Percentiles rank a stretch among this genome's conserved stretches.
Evolutionary conservation across 2,113 vertebrate species (phyloP).

Genomic region (Bos taurus): ARS-UCD2.0 NC_037344.1:53970501-53971000

Average conservation of each 20-base stretch:
- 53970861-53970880: not conserved
- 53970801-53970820: conserved; percentile 15
- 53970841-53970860: conserved; percentile 69
- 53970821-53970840: conserved; percentile 33
- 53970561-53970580: conserved; percentile 70
- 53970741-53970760: not conserved
- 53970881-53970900: not conserved
- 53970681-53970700: conserved; percentile 72
- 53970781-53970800: accelerated
- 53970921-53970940: not conserved
- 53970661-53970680: conserved; percentile 3
- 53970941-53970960: not conserved
- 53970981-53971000: no score
- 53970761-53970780: not conserved
- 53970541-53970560: conserved; percentile 80
- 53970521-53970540: conserved; percentile 70
- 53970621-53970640: conserved; percentile 75
- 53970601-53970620: conserved; percentile 77
- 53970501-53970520: not conserved
- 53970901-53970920: not conserved
- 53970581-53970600: conserved; percentile 81
- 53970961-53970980: no score
- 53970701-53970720: conserved; percentile 78
- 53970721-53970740: accelerated
- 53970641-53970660: conserved; percentile 82